Conservation (phyloP, 2,888 invertebrate species). For the Chymomyza caudatula region DNA sequence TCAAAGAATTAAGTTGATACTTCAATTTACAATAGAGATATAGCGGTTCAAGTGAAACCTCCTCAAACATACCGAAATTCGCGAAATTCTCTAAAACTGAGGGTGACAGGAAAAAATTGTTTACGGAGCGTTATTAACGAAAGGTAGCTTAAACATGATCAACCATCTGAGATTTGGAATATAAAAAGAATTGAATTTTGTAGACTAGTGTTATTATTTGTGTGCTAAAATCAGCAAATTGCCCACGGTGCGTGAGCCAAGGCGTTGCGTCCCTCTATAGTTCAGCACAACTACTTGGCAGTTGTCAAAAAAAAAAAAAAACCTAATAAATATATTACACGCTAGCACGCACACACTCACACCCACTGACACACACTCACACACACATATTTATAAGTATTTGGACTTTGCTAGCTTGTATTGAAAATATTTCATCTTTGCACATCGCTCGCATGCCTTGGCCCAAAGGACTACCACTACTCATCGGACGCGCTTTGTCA, state of each 20-base stretch:
- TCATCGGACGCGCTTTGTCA: slow-evolving; percentile 45
- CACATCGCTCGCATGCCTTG: slow-evolving; percentile 45
- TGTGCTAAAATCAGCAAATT: not conserved
- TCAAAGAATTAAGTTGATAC: no score
- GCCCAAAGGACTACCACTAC: slow-evolving; percentile 5
- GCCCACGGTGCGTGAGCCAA: not conserved
- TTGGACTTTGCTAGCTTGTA: slow-evolving; percentile 10
- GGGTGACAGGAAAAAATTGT: no score
- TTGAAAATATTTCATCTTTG: slow-evolving; percentile 51
- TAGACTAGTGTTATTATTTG: no score
- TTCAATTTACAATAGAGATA: no score
- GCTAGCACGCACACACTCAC: not conserved
- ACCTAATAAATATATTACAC: slow-evolving; percentile 49
- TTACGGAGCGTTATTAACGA: no score
- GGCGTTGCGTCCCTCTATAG: not conserved
- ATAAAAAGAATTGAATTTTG: no score
- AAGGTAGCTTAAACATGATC: no score
- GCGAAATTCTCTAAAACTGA: no score
- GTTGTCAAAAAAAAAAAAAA: slow-evolving; percentile 3
- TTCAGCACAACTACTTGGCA: not conserved
- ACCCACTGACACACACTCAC: not conserved
- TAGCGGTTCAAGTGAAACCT: no score
- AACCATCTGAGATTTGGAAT: no score
- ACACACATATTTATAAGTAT: not conserved
- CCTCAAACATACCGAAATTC: no score